Base-by-base conservation (phyloP, 2,113 vertebrate species). In the Myocastor coypus region DNA sequence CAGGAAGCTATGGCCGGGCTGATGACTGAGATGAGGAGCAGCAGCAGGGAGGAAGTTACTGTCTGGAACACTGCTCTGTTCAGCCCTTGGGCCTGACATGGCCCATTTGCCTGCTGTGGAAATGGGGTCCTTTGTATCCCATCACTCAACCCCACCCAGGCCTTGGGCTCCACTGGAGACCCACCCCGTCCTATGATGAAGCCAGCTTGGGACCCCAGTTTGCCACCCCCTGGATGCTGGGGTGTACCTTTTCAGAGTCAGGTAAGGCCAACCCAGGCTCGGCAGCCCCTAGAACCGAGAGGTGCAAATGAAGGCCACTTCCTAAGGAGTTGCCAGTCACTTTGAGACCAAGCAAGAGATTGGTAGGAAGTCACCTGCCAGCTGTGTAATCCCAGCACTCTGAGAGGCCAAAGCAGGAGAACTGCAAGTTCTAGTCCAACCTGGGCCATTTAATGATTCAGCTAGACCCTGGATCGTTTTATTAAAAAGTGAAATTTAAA, bases 151-250 rank as follows among this genome's bases (percentile, higher is more conserved):
- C 77, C 46, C 20, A 30, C 10, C 42, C 12, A 2, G 8, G 64
- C 28, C 77, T 46, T 52, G 34, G 24, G n/a, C 55, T 20, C 63
- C 4, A 2, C 32, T 22, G 14, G 1, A 42, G 71, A 30, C 26
- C 6, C 1, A 2, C 26, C 61, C 9, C 1, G 30, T 1, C 30
- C 59, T 4, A 63, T 34, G 46, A 32, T 1, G 40, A 17, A 11
- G 22, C 22, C 14, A 32, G 57, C 81, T 28, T 16, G 8, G 84
- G 61, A 1, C 4, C 52, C 0, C 0, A 0, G 32, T 4, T 1
- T 28, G 19, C 34, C 19, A 4, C 24, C 55, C 73, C 22, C 19
- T 0, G 20, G 34, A 20, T 34, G 32, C 61, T 3, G 59, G 34
- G 4, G 3, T 0, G 13, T 40, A 40, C 52, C 42, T 82, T 42